Conservation (phyloP, 2,888 invertebrate species). For the Stratiomys singularior region DNA sequence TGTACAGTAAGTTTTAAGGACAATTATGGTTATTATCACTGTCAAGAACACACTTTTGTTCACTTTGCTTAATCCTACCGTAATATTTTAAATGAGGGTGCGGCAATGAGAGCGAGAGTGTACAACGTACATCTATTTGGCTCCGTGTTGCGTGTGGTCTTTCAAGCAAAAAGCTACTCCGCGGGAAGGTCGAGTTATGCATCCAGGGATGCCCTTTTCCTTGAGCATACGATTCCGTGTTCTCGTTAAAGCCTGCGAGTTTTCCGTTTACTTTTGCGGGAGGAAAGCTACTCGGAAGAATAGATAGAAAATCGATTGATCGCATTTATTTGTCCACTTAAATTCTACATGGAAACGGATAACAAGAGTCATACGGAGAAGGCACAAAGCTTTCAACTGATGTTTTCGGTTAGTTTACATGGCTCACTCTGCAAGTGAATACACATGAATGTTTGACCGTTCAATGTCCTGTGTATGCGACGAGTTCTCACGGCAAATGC, state of each 20-base stretch:
- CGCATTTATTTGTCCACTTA: slow-evolving; percentile 6
- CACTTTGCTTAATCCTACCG: neutral
- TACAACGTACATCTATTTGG: no score
- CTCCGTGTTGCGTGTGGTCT: no score
- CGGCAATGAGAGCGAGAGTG: neutral
- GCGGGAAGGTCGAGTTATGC: no score
- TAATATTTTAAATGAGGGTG: neutral
- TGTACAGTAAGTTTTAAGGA: neutral
- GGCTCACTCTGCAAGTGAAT: neutral
- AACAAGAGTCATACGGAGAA: slow-evolving; percentile 14
- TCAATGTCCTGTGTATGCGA: neutral
- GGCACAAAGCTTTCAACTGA: slow-evolving; percentile 36
- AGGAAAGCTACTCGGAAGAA: neutral
- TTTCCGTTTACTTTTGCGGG: neutral
- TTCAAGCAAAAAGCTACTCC: no score
- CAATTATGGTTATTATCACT: slow-evolving; percentile 3
- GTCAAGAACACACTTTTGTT: neutral
- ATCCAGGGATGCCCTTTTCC: neutral
- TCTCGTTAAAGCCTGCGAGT: neutral
- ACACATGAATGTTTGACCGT: neutral
- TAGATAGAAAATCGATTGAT: slow-evolving; percentile 41
- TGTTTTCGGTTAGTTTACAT: slow-evolving; percentile 16
- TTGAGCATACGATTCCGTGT: neutral
- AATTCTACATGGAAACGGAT: neutral
- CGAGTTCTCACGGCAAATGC: neutral